phyloP scores from a whole-genome alignment of 2,888 invertebrate genomes.

The Drosophila robusta region DNA sequence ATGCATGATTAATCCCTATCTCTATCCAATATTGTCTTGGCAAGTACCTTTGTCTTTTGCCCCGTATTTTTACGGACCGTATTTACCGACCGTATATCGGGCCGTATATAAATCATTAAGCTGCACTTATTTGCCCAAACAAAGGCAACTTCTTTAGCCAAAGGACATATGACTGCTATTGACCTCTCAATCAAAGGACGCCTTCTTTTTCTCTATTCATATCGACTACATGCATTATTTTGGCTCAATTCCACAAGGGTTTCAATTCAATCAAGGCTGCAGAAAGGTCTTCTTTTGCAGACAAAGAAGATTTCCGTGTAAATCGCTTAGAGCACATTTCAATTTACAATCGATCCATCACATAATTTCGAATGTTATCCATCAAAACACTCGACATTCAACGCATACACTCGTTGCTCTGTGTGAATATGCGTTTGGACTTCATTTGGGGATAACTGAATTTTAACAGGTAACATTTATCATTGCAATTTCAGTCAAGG shows the following conservation, averaged over 20 bases:
- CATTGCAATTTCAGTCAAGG: conserved; percentile 40
- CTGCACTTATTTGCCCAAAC: not conserved
- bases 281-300: conserved; percentile 9
- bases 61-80: too few relatives aligned
- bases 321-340: conserved; percentile 34
- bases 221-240: not conserved
- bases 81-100: too few relatives aligned
- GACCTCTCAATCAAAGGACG: not conserved
- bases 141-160: not conserved
- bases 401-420: conserved; percentile 16
- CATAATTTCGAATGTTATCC: conserved; percentile 43
- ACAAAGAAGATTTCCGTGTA: conserved; percentile 16
- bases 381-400: conserved; percentile 45
- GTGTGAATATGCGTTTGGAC: conserved; percentile 10
- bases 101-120: too few relatives aligned
- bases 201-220: not conserved
- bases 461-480: conserved; percentile 50
- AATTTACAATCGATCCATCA: conserved; percentile 54
- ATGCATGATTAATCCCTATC: too few relatives aligned
- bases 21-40: too few relatives aligned
- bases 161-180: not conserved
- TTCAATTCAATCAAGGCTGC: conserved; percentile 16
- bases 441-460: conserved; percentile 43
- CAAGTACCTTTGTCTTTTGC: too few relatives aligned
- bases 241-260: conserved; percentile 6